Evolutionary conservation across 2,888 invertebrate genomes (phyloP).

Genomic region (Crocallis elinguaria): DNA sequence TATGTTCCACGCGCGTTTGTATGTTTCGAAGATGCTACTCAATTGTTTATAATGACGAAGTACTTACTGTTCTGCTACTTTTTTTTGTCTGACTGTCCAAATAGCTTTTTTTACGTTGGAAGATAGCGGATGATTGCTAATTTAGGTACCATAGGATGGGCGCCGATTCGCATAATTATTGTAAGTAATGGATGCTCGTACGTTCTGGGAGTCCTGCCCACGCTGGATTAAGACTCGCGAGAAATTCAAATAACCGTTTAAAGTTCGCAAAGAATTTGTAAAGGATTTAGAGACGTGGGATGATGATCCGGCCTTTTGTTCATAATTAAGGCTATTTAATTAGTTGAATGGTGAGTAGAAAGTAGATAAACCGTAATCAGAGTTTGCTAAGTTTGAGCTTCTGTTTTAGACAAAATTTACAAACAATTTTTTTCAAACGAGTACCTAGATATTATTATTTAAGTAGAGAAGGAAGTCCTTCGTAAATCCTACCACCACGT

Average conservation of each 20-base stretch:
- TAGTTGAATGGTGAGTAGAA: background rate
- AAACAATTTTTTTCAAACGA: too few relatives aligned
- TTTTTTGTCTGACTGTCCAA: background rate
- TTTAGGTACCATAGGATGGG: conserved; percentile 20
- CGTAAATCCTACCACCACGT: too few relatives aligned
- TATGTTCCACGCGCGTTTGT: background rate
- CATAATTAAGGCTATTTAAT: background rate
- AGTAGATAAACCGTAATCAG: too few relatives aligned
- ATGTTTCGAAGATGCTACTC: background rate
- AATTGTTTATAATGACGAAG: conserved; percentile 1
- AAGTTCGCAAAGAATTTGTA: background rate
- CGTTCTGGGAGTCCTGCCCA: conserved; percentile 18
- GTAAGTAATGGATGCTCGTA: conserved; percentile 30
- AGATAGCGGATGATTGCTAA: conserved; percentile 30
- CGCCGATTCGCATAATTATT: conserved; percentile 30
- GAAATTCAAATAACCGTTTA: conserved; percentile 6
- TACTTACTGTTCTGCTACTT: background rate
- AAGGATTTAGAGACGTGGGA: background rate
- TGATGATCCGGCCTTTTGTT: background rate
- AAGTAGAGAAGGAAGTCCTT: too few relatives aligned
- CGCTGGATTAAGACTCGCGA: conserved; percentile 3
- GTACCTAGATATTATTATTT: too few relatives aligned
- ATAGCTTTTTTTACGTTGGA: conserved; percentile 29
- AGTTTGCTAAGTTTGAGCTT: too few relatives aligned
- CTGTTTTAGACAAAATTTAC: too few relatives aligned